Evolutionary conservation across 2,888 invertebrate species (phyloP).

Genomic region (Blera fallax): DNA sequence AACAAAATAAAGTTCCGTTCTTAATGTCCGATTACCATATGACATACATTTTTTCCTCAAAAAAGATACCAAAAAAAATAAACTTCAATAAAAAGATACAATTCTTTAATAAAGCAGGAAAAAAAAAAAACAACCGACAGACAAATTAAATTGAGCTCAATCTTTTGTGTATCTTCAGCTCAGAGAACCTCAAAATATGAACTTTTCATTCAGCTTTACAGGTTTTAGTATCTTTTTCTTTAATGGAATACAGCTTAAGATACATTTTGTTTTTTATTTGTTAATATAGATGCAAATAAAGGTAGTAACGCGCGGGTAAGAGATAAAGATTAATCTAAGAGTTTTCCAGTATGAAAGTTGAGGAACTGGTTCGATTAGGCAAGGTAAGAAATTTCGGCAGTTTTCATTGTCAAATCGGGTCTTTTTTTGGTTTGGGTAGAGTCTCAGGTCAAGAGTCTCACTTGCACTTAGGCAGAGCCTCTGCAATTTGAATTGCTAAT

Average conservation of each 20-base stretch:
- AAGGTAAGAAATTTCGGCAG: neutral
- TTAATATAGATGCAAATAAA: constrained; percentile 15
- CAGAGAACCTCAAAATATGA: neutral
- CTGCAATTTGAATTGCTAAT: constrained; percentile 1
- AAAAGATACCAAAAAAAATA: neutral
- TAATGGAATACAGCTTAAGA: neutral
- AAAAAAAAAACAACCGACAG: too few relatives aligned
- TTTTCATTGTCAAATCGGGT: neutral
- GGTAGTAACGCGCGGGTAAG: constrained; percentile 2
- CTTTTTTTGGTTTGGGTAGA: neutral
- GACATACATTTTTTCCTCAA: constrained; percentile 46
- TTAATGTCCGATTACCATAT: constrained; percentile 52
- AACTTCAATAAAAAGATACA: constrained; percentile 22
- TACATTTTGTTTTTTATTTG: neutral
- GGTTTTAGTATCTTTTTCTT: neutral
- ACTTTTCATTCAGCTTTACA: neutral
- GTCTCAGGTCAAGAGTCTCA: constrained; percentile 9
- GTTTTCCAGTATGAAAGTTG: constrained; percentile 28
- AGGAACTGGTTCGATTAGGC: constrained; percentile 12
- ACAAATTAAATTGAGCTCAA: constrained; percentile 28
- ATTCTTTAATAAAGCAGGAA: neutral
- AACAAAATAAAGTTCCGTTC: constrained; percentile 47
- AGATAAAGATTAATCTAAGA: constrained; percentile 16
- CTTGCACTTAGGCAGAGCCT: neutral
- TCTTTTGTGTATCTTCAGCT: neutral